phyloP scores from a whole-genome alignment of 2,113 vertebrate genomes.

The Lophius piscatorius region DNA sequence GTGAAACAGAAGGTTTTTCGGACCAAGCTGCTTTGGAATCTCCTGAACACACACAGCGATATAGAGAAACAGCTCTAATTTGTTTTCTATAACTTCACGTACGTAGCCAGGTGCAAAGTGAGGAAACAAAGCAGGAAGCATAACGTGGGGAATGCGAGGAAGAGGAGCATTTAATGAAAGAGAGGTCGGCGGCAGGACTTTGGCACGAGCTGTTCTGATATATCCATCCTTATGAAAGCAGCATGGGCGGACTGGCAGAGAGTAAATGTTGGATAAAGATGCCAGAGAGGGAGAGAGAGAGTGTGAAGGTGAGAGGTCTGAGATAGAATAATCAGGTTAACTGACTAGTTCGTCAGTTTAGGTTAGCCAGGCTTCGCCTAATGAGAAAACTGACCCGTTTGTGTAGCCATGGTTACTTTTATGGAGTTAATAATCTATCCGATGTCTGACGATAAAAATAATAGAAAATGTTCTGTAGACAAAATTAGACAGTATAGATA shows the following conservation, averaged over 20 bases:
- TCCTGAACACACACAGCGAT: constrained; percentile 8
- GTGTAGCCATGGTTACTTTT: no score
- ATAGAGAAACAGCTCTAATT: neutral
- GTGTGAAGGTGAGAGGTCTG: neutral
- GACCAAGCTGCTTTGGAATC: constrained; percentile 25
- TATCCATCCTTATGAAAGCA: constrained; percentile 34
- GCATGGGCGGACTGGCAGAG: constrained; percentile 19
- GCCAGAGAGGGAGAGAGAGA: constrained; percentile 20
- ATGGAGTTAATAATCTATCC: no score
- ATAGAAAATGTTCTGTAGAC: no score
- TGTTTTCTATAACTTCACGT: neutral
- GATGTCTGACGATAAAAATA: no score
- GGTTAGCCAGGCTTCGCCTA: no score
- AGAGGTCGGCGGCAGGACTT: constrained; percentile 37
- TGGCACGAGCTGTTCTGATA: constrained; percentile 21
- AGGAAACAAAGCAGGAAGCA: no score
- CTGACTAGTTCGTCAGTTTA: no score
- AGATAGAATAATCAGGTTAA: neutral
- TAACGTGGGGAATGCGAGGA: no score
- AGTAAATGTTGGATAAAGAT: constrained; percentile 9
- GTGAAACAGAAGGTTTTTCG: constrained; percentile 41
- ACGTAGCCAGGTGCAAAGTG: no score
- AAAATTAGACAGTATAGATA: no score
- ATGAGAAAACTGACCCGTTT: no score
- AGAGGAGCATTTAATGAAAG: no score